These are phyloP conservation scores for Synanthedon formicaeformis DNA, from an alignment of 2,888 invertebrate genomes.

Conservation along the genomic window DNA sequence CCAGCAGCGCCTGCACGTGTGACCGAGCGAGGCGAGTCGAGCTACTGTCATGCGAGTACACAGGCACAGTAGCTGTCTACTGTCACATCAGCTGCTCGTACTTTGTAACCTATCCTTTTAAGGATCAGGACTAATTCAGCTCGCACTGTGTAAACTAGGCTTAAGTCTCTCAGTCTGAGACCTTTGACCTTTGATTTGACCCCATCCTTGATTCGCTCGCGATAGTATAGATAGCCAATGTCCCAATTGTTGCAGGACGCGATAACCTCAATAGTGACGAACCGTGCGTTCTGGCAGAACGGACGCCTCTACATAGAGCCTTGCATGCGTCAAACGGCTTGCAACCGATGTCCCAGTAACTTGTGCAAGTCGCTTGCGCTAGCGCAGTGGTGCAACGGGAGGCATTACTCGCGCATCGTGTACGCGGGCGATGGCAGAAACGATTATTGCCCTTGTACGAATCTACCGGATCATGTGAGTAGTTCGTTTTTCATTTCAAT, in stretches of 20 bases:
- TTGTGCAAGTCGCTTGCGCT: constrained; percentile 55
- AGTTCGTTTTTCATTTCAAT: not conserved
- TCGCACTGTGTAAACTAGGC: too few relatives aligned
- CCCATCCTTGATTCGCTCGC: too few relatives aligned
- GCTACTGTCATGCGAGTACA: too few relatives aligned
- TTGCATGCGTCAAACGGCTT: constrained; percentile 43
- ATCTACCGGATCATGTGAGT: constrained; percentile 38
- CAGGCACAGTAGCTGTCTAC: too few relatives aligned
- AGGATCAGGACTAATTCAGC: too few relatives aligned
- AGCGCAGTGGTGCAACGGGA: constrained; percentile 29
- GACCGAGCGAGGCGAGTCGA: too few relatives aligned
- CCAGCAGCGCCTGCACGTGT: too few relatives aligned
- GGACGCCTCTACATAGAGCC: constrained; percentile 53
- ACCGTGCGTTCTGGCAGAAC: constrained; percentile 46
- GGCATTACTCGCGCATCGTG: constrained; percentile 22
- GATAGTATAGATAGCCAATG: too few relatives aligned
- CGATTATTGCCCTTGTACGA: constrained; percentile 48
- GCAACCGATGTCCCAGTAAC: constrained; percentile 44
- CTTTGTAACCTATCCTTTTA: too few relatives aligned
- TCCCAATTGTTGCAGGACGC: constrained; percentile 26
- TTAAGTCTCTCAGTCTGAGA: too few relatives aligned
- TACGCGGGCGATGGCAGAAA: constrained; percentile 55
- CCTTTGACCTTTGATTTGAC: too few relatives aligned
- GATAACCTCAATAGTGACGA: constrained; percentile 42
- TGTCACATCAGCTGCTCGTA: too few relatives aligned